phyloP scores from a whole-genome alignment of 2,113 vertebrate species.

The Holacanthus passer region DNA sequence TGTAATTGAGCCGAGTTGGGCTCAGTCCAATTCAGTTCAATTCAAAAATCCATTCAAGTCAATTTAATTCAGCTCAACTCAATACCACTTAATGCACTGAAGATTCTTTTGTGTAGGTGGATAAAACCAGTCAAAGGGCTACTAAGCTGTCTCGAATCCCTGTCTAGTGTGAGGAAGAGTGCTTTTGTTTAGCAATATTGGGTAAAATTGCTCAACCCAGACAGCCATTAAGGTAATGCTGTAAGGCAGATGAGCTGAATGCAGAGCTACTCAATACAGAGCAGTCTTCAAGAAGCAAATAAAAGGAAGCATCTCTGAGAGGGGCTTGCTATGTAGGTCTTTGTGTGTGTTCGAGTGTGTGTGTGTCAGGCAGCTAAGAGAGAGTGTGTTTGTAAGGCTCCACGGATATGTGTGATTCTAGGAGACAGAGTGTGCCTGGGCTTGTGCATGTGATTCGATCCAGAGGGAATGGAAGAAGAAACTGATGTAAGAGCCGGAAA shows the following conservation, averaged over 20 bases:
- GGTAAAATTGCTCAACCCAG: conserved; percentile 77
- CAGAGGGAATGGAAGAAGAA: conserved; percentile 67
- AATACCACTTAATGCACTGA: conserved; percentile 68
- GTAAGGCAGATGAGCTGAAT: conserved; percentile 76
- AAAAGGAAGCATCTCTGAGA: conserved; percentile 74
- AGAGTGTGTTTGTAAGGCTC: conserved; percentile 55
- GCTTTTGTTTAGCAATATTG: conserved; percentile 79
- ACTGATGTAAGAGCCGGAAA: conserved; percentile 81
- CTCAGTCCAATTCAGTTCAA: conserved; percentile 60
- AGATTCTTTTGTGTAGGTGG: conserved; percentile 73
- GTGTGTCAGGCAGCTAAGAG: conserved; percentile 55
- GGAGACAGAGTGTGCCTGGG: conserved; percentile 62
- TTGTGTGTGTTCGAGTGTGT: conserved; percentile 47
- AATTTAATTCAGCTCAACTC: conserved; percentile 68
- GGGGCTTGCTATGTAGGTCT: conserved; percentile 69
- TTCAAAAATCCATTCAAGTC: conserved; percentile 69
- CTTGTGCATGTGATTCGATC: conserved; percentile 65
- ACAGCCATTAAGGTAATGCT: conserved; percentile 80
- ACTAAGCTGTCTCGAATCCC: conserved; percentile 71
- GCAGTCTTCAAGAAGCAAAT: conserved; percentile 70
- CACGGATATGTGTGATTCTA: conserved; percentile 61
- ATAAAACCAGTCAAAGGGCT: conserved; percentile 73
- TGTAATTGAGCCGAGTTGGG: conserved; percentile 43
- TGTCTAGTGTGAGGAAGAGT: conserved; percentile 53
- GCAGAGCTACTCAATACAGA: conserved; percentile 62